Conservation (phyloP, 1,140 invertebrate genomes). For the Pectinophora gossypiella region DNA sequence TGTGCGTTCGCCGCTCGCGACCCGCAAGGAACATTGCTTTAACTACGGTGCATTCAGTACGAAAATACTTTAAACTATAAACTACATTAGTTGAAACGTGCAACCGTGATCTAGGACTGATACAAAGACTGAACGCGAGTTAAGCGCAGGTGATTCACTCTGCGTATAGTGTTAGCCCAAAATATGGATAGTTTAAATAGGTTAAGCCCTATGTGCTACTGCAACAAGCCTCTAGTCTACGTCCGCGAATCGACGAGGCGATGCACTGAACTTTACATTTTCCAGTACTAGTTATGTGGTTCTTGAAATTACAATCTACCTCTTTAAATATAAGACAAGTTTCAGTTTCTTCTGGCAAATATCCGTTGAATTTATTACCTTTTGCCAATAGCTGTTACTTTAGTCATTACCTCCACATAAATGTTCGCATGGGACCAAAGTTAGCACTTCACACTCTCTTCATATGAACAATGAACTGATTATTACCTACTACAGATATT, state of each 20-base stretch:
- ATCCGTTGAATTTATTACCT: too few relatives aligned
- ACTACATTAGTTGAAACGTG: constrained; percentile 46
- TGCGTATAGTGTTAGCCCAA: constrained; percentile 47
- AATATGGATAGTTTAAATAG: constrained; percentile 39
- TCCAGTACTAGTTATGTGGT: constrained; percentile 48
- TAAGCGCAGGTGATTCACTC: constrained; percentile 52
- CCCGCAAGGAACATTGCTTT: constrained; percentile 42
- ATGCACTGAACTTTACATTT: constrained; percentile 30
- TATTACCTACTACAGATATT: constrained; percentile 16
- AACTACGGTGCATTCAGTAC: constrained; percentile 62
- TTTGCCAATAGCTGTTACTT: constrained; percentile 30
- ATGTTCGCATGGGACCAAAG: constrained; percentile 58
- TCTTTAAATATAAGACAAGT: constrained; percentile 58
- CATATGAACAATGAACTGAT: constrained; percentile 27
- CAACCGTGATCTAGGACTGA: constrained; percentile 65
- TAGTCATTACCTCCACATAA: constrained; percentile 25
- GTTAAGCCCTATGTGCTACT: constrained; percentile 53
- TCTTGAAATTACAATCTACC: constrained; percentile 70
- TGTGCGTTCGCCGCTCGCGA: too few relatives aligned
- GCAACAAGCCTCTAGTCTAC: constrained; percentile 42
- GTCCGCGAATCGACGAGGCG: constrained; percentile 21
- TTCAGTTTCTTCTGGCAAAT: constrained; percentile 38
- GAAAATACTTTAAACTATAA: constrained; percentile 70
- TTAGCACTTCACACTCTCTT: constrained; percentile 28
- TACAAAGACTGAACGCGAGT: constrained; percentile 69